A percentile compares a stretch with the other conserved stretches of the same genome.
phyloP scores from a whole-genome alignment of 2,888 invertebrate genomes.

The Polyommatus iphigenia region DNA sequence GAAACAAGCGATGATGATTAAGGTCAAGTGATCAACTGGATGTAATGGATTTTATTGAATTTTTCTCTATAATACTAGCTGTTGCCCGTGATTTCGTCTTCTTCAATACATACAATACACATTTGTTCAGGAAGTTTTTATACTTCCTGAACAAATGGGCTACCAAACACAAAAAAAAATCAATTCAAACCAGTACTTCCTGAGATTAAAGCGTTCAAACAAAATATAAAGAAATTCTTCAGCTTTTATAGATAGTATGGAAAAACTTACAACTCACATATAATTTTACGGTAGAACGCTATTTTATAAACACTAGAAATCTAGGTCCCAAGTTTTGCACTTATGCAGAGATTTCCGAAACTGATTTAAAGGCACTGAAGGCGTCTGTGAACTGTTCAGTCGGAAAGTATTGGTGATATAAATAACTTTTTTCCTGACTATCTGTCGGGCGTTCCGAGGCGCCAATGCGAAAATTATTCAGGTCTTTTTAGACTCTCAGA shows the following conservation, averaged over 20 bases:
- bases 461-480: slow-evolving; percentile 64
- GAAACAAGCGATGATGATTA: neutral
- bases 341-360: slow-evolving; percentile 11
- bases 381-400: neutral
- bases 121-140: too few species aligned
- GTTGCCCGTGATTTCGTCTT: too few species aligned
- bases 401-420: slow-evolving; percentile 14
- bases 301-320: neutral
- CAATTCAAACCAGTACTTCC: too few species aligned
- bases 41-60: neutral
- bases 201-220: too few species aligned
- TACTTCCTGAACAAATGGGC: neutral
- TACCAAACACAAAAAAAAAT: neutral
- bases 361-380: neutral
- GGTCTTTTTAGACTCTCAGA: slow-evolving; percentile 37
- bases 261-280: too few species aligned
- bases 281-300: neutral
- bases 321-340: neutral
- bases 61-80: neutral
- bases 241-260: neutral
- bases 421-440: slow-evolving; percentile 27
- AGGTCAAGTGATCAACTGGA: too few species aligned
- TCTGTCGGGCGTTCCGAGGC: slow-evolving; percentile 58
- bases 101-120: too few species aligned
- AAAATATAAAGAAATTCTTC: too few species aligned